These are phyloP conservation scores for Megamerina dolium DNA, from an alignment of 2,888 invertebrate species.

Conservation along the genomic window DNA sequence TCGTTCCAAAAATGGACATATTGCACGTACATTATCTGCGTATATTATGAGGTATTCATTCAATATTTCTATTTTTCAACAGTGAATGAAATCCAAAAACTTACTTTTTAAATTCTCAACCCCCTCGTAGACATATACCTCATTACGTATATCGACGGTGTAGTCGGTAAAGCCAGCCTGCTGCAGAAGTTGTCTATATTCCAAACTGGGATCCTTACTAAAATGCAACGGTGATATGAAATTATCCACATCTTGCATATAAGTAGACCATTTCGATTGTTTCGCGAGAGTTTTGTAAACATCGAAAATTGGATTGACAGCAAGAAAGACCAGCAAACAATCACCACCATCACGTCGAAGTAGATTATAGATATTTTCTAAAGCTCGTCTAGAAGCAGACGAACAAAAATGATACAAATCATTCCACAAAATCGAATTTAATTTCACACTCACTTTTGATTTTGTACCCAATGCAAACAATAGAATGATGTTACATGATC, in stretches of 20 bases:
- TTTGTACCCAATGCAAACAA: constrained; percentile 70
- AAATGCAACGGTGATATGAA: constrained; percentile 21
- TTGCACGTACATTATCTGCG: constrained; percentile 61
- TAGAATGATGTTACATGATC: constrained; percentile 70
- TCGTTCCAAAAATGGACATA: constrained; percentile 63
- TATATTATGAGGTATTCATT: constrained; percentile 12
- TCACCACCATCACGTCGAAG: constrained; percentile 21
- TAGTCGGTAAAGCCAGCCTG: constrained; percentile 20
- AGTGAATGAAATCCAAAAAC: too few relatives aligned
- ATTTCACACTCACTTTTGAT: constrained; percentile 49
- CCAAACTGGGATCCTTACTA: constrained; percentile 15
- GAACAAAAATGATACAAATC: neutral
- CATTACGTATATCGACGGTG: constrained; percentile 18
- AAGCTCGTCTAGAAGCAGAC: constrained; percentile 16
- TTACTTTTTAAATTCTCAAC: constrained; percentile 17
- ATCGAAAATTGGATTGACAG: constrained; percentile 19
- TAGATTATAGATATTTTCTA: constrained; percentile 20
- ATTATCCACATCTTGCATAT: constrained; percentile 20
- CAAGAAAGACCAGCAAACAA: constrained; percentile 22
- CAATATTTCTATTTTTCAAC: too few relatives aligned
- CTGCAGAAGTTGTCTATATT: constrained; percentile 13
- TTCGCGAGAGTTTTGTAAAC: constrained; percentile 17
- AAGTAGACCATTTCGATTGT: constrained; percentile 17
- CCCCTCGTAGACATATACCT: constrained; percentile 20
- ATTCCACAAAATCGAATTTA: neutral